These are phyloP conservation scores for Sprattus sprattus DNA, from an alignment of 2,113 vertebrate species.

Conservation along the genomic window DNA sequence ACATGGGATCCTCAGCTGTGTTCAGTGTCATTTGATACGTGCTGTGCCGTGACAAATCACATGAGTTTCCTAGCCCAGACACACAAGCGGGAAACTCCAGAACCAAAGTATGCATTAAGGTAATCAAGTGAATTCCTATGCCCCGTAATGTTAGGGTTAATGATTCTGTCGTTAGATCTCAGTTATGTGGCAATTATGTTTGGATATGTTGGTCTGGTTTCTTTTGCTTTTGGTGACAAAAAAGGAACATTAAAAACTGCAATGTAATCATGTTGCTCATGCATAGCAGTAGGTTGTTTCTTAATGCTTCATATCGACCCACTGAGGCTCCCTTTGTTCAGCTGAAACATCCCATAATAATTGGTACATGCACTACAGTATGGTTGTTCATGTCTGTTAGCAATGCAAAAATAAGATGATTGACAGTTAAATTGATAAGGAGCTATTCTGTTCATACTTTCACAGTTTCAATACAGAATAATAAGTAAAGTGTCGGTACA, in stretches of 20 bases:
- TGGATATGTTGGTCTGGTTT: background rate
- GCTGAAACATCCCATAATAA: background rate
- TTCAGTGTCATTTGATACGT: background rate
- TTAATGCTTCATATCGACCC: background rate
- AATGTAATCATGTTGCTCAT: too few relatives aligned
- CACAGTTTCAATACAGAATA: background rate
- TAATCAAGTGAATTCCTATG: background rate
- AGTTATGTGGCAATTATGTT: background rate
- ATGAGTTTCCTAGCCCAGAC: background rate
- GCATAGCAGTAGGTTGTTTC: background rate
- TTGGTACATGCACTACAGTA: background rate
- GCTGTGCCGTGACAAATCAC: background rate
- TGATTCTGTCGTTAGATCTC: background rate
- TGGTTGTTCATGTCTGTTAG: background rate
- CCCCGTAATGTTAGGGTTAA: background rate
- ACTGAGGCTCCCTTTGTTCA: background rate
- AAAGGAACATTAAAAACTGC: too few relatives aligned
- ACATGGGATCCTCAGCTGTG: background rate
- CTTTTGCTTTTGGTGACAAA: background rate
- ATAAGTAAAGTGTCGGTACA: background rate
- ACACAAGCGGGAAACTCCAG: background rate
- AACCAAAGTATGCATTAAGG: background rate
- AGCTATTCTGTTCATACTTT: background rate
- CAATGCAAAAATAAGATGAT: background rate
- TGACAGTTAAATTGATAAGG: background rate